Conservation (phyloP, 1,140 invertebrate species). For the Macrotrachela quadricornifera region DNA sequence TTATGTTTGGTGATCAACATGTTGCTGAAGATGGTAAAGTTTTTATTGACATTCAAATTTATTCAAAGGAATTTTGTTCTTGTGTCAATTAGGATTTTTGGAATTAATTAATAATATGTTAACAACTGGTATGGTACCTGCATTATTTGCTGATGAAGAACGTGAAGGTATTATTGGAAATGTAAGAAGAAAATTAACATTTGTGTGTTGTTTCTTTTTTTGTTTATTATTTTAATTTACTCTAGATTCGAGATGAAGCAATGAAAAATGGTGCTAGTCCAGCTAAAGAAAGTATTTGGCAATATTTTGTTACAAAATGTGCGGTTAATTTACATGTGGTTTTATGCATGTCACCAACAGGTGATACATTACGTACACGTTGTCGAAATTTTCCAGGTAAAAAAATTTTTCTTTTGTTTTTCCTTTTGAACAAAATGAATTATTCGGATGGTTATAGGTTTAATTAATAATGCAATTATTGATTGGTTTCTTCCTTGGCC, state of each 20-base stretch:
- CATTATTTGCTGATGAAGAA: slow-evolving; percentile 61
- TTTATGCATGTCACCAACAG: slow-evolving; percentile 33
- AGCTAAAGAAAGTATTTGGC: slow-evolving; percentile 36
- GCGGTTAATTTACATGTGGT: slow-evolving; percentile 32
- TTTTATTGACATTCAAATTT: no score
- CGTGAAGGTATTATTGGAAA: slow-evolving; percentile 44
- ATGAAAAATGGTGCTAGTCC: slow-evolving; percentile 43
- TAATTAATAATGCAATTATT: slow-evolving; percentile 32
- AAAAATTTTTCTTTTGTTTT: no score
- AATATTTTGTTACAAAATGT: slow-evolving; percentile 36
- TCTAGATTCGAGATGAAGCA: slow-evolving; percentile 41
- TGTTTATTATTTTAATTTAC: no score
- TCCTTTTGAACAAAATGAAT: no score
- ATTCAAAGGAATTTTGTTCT: no score
- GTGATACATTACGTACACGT: slow-evolving; percentile 27
- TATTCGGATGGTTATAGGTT: slow-evolving; percentile 6
- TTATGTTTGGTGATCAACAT: slow-evolving; percentile 59
- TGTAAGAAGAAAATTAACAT: no score
- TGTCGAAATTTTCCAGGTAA: slow-evolving; percentile 30
- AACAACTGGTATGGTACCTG: slow-evolving; percentile 57
- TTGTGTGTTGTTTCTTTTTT: no score
- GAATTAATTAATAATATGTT: slow-evolving; percentile 73
- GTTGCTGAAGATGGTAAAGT: slow-evolving; percentile 32
- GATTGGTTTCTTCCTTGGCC: slow-evolving; percentile 35
- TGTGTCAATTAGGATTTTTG: slow-evolving; percentile 38